Base-by-base conservation (phyloP, 2,113 vertebrate species). In the Hippopotamus amphibius region DNA sequence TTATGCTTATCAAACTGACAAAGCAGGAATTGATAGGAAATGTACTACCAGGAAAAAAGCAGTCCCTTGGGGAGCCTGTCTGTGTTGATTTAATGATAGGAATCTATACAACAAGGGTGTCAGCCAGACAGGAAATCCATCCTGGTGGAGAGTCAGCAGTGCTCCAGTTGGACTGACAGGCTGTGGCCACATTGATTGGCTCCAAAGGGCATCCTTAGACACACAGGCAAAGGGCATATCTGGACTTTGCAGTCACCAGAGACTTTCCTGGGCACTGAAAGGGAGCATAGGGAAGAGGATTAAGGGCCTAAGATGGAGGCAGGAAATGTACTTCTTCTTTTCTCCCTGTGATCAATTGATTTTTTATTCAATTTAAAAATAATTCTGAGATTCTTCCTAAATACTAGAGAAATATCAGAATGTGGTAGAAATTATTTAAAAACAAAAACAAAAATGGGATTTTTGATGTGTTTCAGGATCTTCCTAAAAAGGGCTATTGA, bases 1-100 rank as follows among this genome's bases (percentile, higher is more conserved):
- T 79, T 81, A 89, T 2, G 19, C 53, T 80, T 91, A 97, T 93
- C 92, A 89, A 86, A 65, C 6, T 53, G 41, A 94, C 93, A 89
- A 82, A 95, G 57, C 57, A 93, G 82, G 97, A 94, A 66, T 65
- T 50, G 43, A 55, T 71, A 88, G 95, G 91, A 97, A 97, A 77
- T 84, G 37, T 63, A 74, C 30, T 80, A 93, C 57, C 89, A 95
- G 97, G 96, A 96, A 96, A 92, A 95, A 93, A 71, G 88, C 83
- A 59, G 50, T 84, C 82, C 66, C 68, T 59, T 83, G 61, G 55
- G 91, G 88, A 97, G 82, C 21, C 82, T 84, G 80, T 48, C 92
- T 92, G 30, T 97, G 94, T 98, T 96, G 97, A 96, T 93, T 96
- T 97, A 97, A 46, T 89, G 98, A 98, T 98, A 98, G 97, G 91